Base-by-base conservation (phyloP, 2,888 invertebrate genomes). In the Ormyrus rosae region DNA sequence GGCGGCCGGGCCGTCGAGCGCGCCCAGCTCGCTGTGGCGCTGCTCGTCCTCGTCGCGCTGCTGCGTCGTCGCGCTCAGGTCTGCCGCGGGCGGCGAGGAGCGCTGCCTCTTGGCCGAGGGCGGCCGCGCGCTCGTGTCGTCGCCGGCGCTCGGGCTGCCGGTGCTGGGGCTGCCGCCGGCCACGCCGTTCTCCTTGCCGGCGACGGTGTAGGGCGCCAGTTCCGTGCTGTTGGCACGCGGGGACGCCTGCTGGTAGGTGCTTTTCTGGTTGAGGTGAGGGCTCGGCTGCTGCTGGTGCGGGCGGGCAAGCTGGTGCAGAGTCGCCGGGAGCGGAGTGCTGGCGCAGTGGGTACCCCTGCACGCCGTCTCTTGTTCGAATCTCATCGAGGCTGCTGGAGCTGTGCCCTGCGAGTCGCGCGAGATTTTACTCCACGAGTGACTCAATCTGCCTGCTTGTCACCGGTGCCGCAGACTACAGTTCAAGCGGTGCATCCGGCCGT, bases 301-400 rank as follows among this genome's bases (percentile, higher is more conserved):
- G 92, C 95, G 95, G 34, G 34, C 78, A 6, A 10, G 51, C 48
- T 78, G 95, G 96, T 95, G 96, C 95, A 91, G 64, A 87, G 91
- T 88, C 86, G 91, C 88, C 87, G 92, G 91, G 88, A 92, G 92
- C 87, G 91, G 90, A 89, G 91, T 91, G 90, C 92, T 92, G 91
- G 93, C 93, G 92, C 92, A 92, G 92, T 92, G 93, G 92, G 91
- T 91, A 92, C 93, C 93, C 92, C 93, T 93, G 90, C 91, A 91
- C 90, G 91, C 89, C 87, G 91, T 91, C 84, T 92, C 92, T 88
- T 92, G 92, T 93, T 94, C 94, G 94, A 94, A 95, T 94, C 95
- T 94, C 95, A 94, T 95, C 93, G 92, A 93, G 81, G 63, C 75
- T 79, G 71, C 71, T 81, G n/a, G 45, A 48, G 71, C 55, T 50